phyloP scores from a whole-genome alignment of 1,140 invertebrate genomes.

The Metaphire vulgaris region DNA sequence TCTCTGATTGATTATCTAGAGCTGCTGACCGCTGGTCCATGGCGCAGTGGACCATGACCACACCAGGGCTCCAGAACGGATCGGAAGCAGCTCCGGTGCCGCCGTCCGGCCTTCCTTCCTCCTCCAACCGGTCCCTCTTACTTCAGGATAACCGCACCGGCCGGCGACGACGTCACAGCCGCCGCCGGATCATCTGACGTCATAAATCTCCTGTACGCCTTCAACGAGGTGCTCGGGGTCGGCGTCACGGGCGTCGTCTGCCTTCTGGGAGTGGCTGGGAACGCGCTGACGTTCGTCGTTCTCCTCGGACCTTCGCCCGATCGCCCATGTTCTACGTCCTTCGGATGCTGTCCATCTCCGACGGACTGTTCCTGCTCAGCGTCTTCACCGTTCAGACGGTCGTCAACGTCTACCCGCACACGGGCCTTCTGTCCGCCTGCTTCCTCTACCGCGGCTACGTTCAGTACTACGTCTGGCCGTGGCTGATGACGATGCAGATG shows the following conservation, averaged over 20 bases:
- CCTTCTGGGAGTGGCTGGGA: slow-evolving; percentile 36
- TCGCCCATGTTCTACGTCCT: slow-evolving; percentile 47
- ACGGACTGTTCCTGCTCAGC: slow-evolving; percentile 33
- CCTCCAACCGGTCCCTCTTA: neutral
- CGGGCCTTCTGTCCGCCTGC: neutral
- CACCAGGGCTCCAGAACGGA: no score
- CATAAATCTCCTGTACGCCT: neutral
- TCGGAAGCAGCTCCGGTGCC: neutral
- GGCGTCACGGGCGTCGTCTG: slow-evolving; percentile 30
- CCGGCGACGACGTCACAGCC: neutral
- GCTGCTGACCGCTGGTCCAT: neutral
- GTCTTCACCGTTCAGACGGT: slow-evolving; percentile 25
- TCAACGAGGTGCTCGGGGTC: slow-evolving; percentile 30
- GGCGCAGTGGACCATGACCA: neutral
- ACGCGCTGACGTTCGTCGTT: slow-evolving; percentile 47
- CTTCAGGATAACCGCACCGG: neutral
- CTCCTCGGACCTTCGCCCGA: slow-evolving; percentile 44
- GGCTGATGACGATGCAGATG: slow-evolving; percentile 46
- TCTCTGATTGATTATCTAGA: no score
- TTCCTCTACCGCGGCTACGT: slow-evolving; percentile 20
- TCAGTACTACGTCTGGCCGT: slow-evolving; percentile 30
- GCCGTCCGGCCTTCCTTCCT: neutral
- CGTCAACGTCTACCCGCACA: slow-evolving; percentile 21
- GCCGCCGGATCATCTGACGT: neutral
- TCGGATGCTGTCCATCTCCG: slow-evolving; percentile 43